Evolutionary conservation across 1,140 invertebrate genomes (phyloP).

Genomic region (Harpegnathos saltator): DNA sequence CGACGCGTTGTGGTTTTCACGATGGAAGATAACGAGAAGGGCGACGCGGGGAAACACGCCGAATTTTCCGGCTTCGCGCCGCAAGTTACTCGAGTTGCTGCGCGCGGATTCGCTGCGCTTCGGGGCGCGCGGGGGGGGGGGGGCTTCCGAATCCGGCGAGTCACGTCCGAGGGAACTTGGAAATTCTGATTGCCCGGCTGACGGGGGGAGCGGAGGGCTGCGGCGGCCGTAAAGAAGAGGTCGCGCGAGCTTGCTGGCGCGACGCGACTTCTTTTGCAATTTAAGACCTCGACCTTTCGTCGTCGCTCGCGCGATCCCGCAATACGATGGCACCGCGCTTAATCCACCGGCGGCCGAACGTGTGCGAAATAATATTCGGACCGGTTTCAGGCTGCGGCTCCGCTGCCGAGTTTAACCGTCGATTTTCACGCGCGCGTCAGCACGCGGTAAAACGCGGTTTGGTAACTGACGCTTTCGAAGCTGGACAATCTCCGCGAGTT

Average conservation of each 20-base stretch:
- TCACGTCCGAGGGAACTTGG: constrained; percentile 25
- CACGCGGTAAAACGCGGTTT: too few species aligned
- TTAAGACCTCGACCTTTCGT: constrained; percentile 16
- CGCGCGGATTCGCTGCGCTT: background rate
- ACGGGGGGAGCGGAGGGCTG: background rate
- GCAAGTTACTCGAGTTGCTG: background rate
- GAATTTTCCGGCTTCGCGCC: constrained; percentile 14
- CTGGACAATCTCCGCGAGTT: too few species aligned
- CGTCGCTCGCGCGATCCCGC: constrained; percentile 5
- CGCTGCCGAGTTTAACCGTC: background rate
- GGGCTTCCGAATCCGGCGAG: constrained; percentile 17
- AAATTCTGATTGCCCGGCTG: constrained; percentile 36
- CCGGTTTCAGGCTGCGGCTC: constrained; percentile 25
- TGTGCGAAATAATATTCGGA: constrained; percentile 51
- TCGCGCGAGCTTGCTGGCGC: constrained; percentile 28
- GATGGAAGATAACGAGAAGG: too few species aligned
- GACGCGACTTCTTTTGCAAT: constrained; percentile 31
- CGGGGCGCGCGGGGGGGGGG: too few species aligned
- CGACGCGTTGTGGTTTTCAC: constrained; percentile 6
- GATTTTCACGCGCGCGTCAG: too few species aligned
- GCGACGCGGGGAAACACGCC: background rate
- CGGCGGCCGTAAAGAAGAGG: constrained; percentile 18
- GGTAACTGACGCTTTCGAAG: too few species aligned
- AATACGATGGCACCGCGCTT: constrained; percentile 27
- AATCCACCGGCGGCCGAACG: constrained; percentile 14